These are phyloP conservation scores for Myzus persicae DNA, from an alignment of 1,140 invertebrate genomes.

Conservation along the genomic window DNA sequence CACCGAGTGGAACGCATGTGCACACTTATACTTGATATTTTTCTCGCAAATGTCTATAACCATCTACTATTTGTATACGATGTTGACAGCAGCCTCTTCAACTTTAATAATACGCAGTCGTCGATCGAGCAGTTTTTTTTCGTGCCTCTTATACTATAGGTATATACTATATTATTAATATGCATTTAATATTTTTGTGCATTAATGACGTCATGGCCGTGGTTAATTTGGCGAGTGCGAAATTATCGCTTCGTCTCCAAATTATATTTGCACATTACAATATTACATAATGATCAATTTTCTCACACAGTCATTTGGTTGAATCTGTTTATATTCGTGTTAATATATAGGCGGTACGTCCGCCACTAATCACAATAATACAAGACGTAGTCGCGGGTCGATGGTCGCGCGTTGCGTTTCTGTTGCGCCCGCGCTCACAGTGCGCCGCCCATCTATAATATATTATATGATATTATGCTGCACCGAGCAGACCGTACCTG, in stretches of 20 bases:
- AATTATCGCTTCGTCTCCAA: background rate
- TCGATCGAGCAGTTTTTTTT: background rate
- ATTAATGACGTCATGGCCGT: background rate
- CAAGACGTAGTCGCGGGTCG: background rate
- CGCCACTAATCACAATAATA: background rate
- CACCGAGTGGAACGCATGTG: background rate
- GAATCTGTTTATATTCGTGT: background rate
- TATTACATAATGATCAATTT: conserved; percentile 23
- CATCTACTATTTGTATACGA: background rate
- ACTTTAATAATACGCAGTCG: background rate
- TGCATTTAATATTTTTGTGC: background rate
- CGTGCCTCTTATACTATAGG: background rate
- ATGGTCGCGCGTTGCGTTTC: background rate
- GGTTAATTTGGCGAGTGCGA: background rate
- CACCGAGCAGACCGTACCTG: background rate
- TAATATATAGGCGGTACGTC: background rate
- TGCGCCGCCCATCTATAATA: background rate
- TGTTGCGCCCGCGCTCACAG: background rate
- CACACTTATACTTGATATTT: background rate
- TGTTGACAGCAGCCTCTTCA: background rate
- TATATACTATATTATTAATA: no score
- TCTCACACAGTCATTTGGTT: background rate
- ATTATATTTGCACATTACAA: background rate
- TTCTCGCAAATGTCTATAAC: background rate
- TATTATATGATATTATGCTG: background rate